Evolutionary conservation across 1,140 invertebrate genomes (phyloP), one percentile per base, ranked within the genome.

Genomic region (Tetramorium simillimum): DNA sequence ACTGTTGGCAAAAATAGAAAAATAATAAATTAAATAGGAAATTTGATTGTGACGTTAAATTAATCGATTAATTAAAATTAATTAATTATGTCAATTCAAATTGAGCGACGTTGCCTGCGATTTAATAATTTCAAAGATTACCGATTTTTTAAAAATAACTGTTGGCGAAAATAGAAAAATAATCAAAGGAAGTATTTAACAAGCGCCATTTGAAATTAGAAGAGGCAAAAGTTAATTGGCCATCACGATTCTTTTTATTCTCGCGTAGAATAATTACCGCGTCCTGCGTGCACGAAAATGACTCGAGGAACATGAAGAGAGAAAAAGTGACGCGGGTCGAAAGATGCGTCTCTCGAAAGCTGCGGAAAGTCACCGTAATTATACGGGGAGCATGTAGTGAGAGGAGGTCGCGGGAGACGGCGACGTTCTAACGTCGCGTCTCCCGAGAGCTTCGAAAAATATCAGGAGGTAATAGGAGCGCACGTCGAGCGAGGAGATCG

Each of bases 381-480:
- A 65, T 9, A 2, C 62, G 62, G 33, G 18, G 33, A 18, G 2
- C 18, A 65, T 40, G 16, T 3, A 0, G 18, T 3, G 33, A 7
- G 3, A 40, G 12, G 33, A 37, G 33, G 33, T n/a, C 0, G 2
- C 3, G 18, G 4, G 28, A 37, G 28, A 37, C 37, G 2, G 28
- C 28, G 60, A 33, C 28, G 60, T 37, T 37, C 7, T 0, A 37
- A 18, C 60, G 28, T 37, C 62, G 33, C 62, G 33, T 37, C 33
- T 40, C 9, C 18, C 62, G 62, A 65, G 62, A 65, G 62, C 62
- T 65, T n/a, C 62, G 33, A 65, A 40, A 40, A 65, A 37, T 40
- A 65, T 65, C 62, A 65, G 9, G 12, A 3, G 33, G 7, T n/a
- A 65, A 2, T 0, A 14, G 33, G 62, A 40, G 0, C 4, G 0